Conservation (phyloP, 2,797 vertebrate species). For the Tauraco hartlaubi region DNA sequence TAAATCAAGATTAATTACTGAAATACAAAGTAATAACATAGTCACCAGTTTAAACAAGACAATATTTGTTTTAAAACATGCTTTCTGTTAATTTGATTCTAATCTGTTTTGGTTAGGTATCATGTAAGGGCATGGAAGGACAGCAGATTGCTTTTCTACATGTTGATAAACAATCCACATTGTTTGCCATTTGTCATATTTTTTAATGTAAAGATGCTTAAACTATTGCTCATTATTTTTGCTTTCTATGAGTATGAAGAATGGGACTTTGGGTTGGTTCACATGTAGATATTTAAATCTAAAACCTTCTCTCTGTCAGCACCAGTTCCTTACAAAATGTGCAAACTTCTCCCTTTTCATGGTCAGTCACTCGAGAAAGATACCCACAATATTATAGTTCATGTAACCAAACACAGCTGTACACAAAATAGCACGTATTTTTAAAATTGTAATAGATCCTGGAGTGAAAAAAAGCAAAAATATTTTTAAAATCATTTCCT, state of each 20-base stretch:
- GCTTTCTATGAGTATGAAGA: not conserved
- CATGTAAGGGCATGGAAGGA: not conserved
- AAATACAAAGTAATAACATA: not conserved
- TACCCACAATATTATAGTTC: not conserved
- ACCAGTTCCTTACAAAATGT: not conserved
- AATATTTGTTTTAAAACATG: not conserved
- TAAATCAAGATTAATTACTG: not conserved
- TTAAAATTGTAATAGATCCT: not conserved
- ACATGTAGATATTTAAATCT: not conserved
- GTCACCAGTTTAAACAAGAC: not conserved
- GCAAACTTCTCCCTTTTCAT: not conserved
- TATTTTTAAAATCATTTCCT: not conserved
- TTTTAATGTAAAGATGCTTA: not conserved
- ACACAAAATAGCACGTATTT: not conserved
- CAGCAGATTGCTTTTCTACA: not conserved
- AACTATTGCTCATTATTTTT: not conserved
- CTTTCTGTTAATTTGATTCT: not conserved
- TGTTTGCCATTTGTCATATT: not conserved
- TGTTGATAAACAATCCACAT: rapidly evolving
- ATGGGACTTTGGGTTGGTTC: not conserved
- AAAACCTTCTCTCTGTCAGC: not conserved
- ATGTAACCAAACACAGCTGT: not conserved
- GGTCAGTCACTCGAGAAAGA: not conserved
- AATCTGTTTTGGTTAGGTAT: not conserved
- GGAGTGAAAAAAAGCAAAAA: not conserved